Base-by-base conservation (phyloP, 1,140 invertebrate genomes). In the Galleria mellonella region DNA sequence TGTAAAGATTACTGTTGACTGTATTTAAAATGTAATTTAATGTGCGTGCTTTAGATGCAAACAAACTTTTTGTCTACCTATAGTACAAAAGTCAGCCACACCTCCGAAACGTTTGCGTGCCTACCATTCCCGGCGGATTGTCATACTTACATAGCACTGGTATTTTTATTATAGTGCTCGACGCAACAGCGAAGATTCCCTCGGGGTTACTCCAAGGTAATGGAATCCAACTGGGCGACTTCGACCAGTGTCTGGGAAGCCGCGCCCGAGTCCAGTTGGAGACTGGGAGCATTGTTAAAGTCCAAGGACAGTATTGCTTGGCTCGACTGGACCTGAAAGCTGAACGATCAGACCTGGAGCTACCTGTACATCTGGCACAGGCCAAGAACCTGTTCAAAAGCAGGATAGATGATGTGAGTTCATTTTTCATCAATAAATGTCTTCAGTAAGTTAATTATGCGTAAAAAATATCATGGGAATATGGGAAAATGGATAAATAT, bases 141-240 rank as follows among this genome's bases (percentile, higher is more conserved):
- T 6, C 17, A 35, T 11, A 9, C 1, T 14, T 8, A 35, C 9
- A 35, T 14, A 2, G 63, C 50, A 41, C 57, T 54, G 51, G 33
- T 51, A 15, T 59, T 68, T 65, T 72, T 59, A 68, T 77, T 86
- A 57, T 82, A 92, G 91, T 93, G 91, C 72, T 91, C 45, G 92
- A 93, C 74, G 88, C 92, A 1, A 90, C 89, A 13, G 92, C 90
- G 9, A 93, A 93, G 65, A 87, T 92, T 31, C 89, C 91, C 37
- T 88, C 90, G 35, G 90, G 91, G 10, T 57, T 93, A 13, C 74
- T 93, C 8, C 88, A 90, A 43, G 92, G 92, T 46, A 92, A 93
- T 69, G 87, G 90, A 15, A 91, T 92, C 72, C 91, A 92, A 64
- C 65, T 92, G 9, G 92, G 92, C 28, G 91, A 93, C 72, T 93